Evolutionary conservation across 2,797 vertebrate genomes (phyloP).

Genomic region (Ctenosaura bakeri): DNA sequence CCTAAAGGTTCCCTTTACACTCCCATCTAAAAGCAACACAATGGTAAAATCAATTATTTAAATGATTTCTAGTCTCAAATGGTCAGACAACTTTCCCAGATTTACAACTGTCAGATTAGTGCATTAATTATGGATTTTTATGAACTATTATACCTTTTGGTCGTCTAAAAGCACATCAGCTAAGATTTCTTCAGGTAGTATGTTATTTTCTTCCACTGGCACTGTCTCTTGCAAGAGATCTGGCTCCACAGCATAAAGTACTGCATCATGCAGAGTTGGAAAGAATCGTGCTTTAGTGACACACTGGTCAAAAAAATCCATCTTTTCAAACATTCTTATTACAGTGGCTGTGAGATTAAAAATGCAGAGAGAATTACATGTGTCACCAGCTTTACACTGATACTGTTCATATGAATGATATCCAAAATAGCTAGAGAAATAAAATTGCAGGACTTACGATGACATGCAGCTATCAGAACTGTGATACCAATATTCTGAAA

Average conservation of each 20-base stretch:
- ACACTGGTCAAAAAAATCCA: constrained; percentile 70
- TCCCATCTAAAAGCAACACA: no score
- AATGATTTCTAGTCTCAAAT: background rate
- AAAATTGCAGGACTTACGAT: constrained; percentile 67
- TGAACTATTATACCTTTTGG: constrained; percentile 65
- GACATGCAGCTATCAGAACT: constrained; percentile 73
- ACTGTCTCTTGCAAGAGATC: constrained; percentile 37
- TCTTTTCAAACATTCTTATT: constrained; percentile 70
- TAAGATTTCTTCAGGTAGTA: constrained; percentile 23
- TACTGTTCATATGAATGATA: constrained; percentile 7
- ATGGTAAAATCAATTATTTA: background rate
- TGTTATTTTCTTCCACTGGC: constrained; percentile 43
- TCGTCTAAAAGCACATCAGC: constrained; percentile 58
- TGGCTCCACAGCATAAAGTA: constrained; percentile 70
- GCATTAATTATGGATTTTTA: constrained; percentile 15
- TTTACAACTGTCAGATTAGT: constrained; percentile 17
- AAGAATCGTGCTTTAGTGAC: constrained; percentile 74
- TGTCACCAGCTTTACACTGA: constrained; percentile 16
- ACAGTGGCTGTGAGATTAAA: constrained; percentile 66
- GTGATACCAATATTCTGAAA: constrained; percentile 71
- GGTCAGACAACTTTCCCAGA: background rate
- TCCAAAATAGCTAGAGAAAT: background rate
- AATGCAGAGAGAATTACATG: background rate
- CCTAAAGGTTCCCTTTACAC: no score
- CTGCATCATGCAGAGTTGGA: constrained; percentile 69